Evolutionary conservation across 1,140 invertebrate genomes (phyloP), one percentile per base, ranked within the genome.

Genomic region (Reticulitermes speratus): DNA sequence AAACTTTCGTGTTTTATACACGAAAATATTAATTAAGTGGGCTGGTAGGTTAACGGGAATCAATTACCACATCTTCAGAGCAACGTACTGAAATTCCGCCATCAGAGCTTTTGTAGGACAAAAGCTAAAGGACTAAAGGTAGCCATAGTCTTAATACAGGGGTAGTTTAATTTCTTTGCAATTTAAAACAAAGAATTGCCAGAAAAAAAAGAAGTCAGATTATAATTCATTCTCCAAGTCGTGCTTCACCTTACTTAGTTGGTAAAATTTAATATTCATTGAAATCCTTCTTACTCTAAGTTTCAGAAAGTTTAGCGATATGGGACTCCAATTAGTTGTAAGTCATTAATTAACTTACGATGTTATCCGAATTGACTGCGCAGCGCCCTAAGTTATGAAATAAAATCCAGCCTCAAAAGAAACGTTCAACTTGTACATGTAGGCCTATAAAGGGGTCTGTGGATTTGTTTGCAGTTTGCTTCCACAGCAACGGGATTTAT

Each of bases 241-340:
- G 65, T 75, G 65, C 25, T 75, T 11, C 65, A 75, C 65, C 65
- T 75, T 75, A 25, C 65, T 75, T 8, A 75, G 65, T 75, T 25
- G 65, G 65, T 75, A 30, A 75, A 75, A 75, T 75, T 75, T 75
- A 75, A 75, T 75, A 75, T 75, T 75, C 65, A 75, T 75, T 75
- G 65, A 75, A 75, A 75, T 75, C 65, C 65, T 25, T 75, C 65
- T 75, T 75, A 75, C n/a, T 75, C n/a, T n/a, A 75, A 75, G 6
- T 30, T 75, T 75, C 65, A n/a, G n/a, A 25, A 30, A 75, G 25
- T 75, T 25, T 75, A 6, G 25, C 25, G 25, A 75, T n/a, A 30
- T 30, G n/a, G 25, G n/a, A 75, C 65, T 75, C 25, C 65, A 75
- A 75, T 75, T 75, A 75, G 65, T 75, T 75, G 65, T 75, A 30